phyloP scores from a whole-genome alignment of 1,140 invertebrate species.

The Drosophila kurseongensis region DNA sequence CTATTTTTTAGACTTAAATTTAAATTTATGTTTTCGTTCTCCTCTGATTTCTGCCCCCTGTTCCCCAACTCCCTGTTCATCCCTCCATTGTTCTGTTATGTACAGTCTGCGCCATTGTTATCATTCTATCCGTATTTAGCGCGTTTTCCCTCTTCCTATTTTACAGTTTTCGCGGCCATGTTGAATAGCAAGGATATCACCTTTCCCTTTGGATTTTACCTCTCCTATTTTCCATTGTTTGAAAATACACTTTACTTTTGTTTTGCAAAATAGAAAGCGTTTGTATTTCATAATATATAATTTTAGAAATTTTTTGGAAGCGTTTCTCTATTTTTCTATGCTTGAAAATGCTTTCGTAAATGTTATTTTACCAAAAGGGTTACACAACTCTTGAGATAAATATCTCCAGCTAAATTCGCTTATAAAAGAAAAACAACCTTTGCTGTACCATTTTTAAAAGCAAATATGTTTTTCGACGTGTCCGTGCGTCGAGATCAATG shows the following conservation, averaged over 20 bases:
- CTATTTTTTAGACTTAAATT: slow-evolving; percentile 1
- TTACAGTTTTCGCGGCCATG: slow-evolving; percentile 8
- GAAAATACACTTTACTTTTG: not conserved
- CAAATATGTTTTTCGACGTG: slow-evolving; percentile 16
- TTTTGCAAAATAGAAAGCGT: too few species aligned
- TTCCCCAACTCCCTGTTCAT: not conserved
- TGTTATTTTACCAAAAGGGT: too few species aligned
- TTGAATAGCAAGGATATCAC: slow-evolving; percentile 21
- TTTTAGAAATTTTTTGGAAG: too few species aligned
- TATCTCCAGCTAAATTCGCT: too few species aligned
- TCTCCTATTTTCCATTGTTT: slow-evolving; percentile 1
- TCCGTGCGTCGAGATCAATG: slow-evolving; percentile 52
- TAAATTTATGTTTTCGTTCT: not conserved
- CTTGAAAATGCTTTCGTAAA: too few species aligned
- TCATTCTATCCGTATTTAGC: slow-evolving; percentile 9
- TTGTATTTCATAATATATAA: too few species aligned
- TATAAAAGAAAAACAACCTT: too few species aligned
- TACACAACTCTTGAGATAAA: too few species aligned
- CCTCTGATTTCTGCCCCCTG: not conserved
- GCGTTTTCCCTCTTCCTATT: slow-evolving; percentile 1
- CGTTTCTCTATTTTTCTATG: too few species aligned
- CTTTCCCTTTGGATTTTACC: slow-evolving; percentile 1
- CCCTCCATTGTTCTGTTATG: slow-evolving; percentile 13
- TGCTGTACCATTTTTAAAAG: too few species aligned
- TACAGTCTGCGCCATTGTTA: slow-evolving; percentile 33